Base-by-base conservation (phyloP, 1,140 invertebrate species). In the Ceratina australensis region DNA sequence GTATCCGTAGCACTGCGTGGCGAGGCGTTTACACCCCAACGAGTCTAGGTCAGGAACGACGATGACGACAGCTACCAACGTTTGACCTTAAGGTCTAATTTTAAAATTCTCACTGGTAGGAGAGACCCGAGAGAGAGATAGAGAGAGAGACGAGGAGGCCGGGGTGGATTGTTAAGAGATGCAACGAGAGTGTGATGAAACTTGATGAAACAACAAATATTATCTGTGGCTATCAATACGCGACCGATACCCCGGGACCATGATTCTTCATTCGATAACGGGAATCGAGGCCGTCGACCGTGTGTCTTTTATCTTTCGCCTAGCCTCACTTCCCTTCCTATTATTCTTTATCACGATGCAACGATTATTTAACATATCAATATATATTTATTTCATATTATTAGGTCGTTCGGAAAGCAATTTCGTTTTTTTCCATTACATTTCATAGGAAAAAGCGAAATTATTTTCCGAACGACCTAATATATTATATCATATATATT, bases 31-130 rank as follows among this genome's bases (percentile, higher is more conserved):
- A 82, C 67, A 81, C 80, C 72, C 66, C 56, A 81, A 56, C 81
- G 72, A 82, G 79, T 80, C 79, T 84, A 82, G 77, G 80, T 82
- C 76, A 84, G 80, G 82, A 83, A 78, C 75, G 66, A 82, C 73
- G 72, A 84, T 84, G 76, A 82, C 80, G 82, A 79, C 72, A 84
- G 68, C 66, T 83, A 84, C 68, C 72, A 81, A 79, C 80, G 80
- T 79, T 63, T 79, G 82, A 79, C 76, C 75, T 84, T 79, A 74
- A 66, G 47, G 68, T 68, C 72, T 82, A 84, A 82, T 77, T 82
- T 81, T 82, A 82, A 81, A 77, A 60, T 71, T 74, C 71, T 75
- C 50, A 16, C 13, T 20, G 42, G 54, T 5, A 42, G 28, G 28
- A 20, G 22, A 33, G 50, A n/a, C n/a, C n/a, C 13, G 47, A 24